These are phyloP conservation scores for Chlorocebus sabaeus DNA, from an alignment of 2,113 vertebrate genomes.

Conservation along the genomic window DNA sequence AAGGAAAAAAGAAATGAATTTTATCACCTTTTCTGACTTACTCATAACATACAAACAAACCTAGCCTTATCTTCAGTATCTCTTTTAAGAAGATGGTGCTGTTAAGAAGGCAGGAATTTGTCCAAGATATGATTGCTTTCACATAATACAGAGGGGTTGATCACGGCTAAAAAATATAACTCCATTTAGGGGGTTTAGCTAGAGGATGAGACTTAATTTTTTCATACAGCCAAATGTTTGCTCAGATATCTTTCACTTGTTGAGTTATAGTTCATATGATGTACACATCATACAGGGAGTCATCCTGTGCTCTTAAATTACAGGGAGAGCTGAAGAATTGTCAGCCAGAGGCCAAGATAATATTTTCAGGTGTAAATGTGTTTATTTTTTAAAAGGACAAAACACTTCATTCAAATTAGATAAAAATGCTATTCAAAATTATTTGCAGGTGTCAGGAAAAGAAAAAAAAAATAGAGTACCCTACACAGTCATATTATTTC, in stretches of 20 bases:
- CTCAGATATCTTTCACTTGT: not conserved
- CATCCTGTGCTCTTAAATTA: not conserved
- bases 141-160: not conserved
- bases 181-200: not conserved
- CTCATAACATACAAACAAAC: not conserved
- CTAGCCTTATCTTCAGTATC: not conserved
- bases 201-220: not conserved
- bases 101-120: not conserved
- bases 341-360: not conserved
- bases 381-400: constrained; percentile 19
- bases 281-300: not conserved
- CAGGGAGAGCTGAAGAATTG: not conserved
- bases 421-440: constrained; percentile 47
- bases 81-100: not conserved
- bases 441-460: constrained; percentile 46
- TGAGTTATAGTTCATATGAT: not conserved
- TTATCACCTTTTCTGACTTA: not conserved
- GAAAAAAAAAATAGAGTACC: constrained; percentile 3
- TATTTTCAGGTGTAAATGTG: constrained; percentile 47
- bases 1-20: not conserved
- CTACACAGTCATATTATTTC: not conserved
- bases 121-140: not conserved
- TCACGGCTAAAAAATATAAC: not conserved
- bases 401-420: constrained; percentile 38
- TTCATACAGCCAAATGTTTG: not conserved